These are phyloP conservation scores for Dreissena rostriformis DNA, from an alignment of 1,140 invertebrate genomes.

Conservation along the genomic window DNA sequence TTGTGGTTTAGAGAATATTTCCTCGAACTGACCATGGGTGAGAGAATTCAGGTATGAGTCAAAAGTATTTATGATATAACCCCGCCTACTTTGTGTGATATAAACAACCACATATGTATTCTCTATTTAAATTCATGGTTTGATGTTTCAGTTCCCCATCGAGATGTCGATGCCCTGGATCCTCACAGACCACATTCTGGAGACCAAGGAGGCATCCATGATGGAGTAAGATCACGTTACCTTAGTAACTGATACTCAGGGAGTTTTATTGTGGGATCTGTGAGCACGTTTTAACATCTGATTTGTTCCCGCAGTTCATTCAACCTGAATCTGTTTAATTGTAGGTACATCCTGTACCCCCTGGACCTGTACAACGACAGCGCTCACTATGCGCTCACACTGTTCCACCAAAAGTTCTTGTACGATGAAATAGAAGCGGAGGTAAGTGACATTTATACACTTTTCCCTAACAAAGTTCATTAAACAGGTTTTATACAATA, in stretches of 20 bases:
- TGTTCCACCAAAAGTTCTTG: constrained; percentile 98
- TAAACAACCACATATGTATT: no score
- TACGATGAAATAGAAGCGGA: constrained; percentile 92
- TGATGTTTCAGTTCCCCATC: constrained; percentile 93
- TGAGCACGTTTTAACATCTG: not conserved
- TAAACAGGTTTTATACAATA: no score
- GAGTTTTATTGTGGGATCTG: no score
- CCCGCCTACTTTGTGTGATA: no score
- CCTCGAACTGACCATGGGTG: constrained; percentile 99
- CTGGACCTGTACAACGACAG: constrained; percentile 99
- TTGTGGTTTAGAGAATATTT: constrained; percentile 99
- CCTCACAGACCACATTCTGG: constrained; percentile 98
- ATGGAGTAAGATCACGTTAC: constrained; percentile 91
- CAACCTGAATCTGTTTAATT: constrained; percentile 51
- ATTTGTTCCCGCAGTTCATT: not conserved
- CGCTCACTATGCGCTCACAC: constrained; percentile 97
- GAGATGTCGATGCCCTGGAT: constrained; percentile 99
- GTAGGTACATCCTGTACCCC: constrained; percentile 97
- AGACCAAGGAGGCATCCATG: constrained; percentile 98
- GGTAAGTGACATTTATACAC: constrained; percentile 28
- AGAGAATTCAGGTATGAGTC: constrained; percentile 93
- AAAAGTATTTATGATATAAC: no score
- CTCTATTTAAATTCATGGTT: no score
- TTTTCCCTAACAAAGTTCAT: no score
- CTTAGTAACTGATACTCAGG: no score